phyloP scores from a whole-genome alignment of 53 echinoderm and acorn worm species.

The Stichopus horrens region DNA sequence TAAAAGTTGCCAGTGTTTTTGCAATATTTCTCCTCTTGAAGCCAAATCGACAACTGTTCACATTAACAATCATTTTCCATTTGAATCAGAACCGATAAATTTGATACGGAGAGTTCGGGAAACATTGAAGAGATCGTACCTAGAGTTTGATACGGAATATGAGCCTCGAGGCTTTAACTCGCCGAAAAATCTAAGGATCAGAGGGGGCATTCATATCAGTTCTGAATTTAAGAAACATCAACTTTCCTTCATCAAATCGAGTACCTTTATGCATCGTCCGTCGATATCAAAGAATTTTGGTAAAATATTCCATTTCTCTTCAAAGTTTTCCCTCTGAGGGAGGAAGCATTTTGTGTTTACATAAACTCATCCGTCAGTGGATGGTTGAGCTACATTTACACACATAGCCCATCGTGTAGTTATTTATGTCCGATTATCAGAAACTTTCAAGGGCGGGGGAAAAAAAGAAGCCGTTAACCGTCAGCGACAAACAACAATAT shows the following conservation, averaged over 20 bases:
- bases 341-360: too few species aligned
- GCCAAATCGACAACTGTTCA: not conserved
- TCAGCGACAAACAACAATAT: not conserved
- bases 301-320: too few species aligned
- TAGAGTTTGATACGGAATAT: not conserved
- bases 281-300: too few species aligned
- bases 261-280: too few species aligned
- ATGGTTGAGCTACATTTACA: too few species aligned
- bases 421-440: too few species aligned
- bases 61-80: not conserved
- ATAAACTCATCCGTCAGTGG: too few species aligned
- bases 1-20: constrained; percentile 6
- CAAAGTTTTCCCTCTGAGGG: too few species aligned
- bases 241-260: not conserved
- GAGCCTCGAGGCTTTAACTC: constrained; percentile 1
- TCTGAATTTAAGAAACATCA: not conserved
- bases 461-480: too few species aligned
- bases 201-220: not conserved
- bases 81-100: not conserved
- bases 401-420: too few species aligned
- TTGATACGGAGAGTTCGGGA: not conserved
- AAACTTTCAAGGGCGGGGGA: too few species aligned
- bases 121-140: not conserved
- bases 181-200: not conserved
- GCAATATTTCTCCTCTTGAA: constrained; percentile 11